Percentiles rank a stretch among this genome's conserved stretches.
These are phyloP conservation scores for Crax fasciolata DNA, from an alignment of 2,797 vertebrate species.

Conservation along the genomic window DNA sequence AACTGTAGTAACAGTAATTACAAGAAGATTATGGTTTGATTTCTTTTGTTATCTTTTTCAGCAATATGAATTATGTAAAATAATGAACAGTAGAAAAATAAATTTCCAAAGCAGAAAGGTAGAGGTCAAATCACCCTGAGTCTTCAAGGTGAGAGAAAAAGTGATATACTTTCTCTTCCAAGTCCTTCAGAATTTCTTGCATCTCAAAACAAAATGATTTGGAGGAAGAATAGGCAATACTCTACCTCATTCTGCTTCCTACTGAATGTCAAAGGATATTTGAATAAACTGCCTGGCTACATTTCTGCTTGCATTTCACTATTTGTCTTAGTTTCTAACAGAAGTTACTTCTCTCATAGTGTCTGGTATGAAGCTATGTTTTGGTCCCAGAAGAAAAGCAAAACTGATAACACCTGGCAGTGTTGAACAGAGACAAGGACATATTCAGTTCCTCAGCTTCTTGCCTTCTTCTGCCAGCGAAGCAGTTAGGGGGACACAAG, in stretches of 20 bases:
- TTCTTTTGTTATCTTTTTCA: not conserved
- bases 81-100: not conserved
- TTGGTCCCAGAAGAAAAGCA: too few species aligned
- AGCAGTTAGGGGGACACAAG: too few species aligned
- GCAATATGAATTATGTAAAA: not conserved
- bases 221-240: not conserved
- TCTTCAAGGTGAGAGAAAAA: not conserved
- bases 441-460: too few species aligned
- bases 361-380: too few species aligned
- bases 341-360: too few species aligned
- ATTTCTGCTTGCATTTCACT: not conserved
- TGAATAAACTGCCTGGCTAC: not conserved
- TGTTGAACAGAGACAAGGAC: too few species aligned
- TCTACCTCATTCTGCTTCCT: conserved; percentile 1
- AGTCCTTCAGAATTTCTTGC: not conserved
- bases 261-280: not conserved
- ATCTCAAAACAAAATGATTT: not conserved
- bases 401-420: too few species aligned
- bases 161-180: not conserved
- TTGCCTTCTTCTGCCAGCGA: too few species aligned
- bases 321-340: too few species aligned
- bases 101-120: not conserved
- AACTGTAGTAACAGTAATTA: not conserved
- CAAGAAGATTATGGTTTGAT: not conserved
- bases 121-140: not conserved